Conservation (phyloP, 2,888 invertebrate species). For the Anarsia innoxiella region DNA sequence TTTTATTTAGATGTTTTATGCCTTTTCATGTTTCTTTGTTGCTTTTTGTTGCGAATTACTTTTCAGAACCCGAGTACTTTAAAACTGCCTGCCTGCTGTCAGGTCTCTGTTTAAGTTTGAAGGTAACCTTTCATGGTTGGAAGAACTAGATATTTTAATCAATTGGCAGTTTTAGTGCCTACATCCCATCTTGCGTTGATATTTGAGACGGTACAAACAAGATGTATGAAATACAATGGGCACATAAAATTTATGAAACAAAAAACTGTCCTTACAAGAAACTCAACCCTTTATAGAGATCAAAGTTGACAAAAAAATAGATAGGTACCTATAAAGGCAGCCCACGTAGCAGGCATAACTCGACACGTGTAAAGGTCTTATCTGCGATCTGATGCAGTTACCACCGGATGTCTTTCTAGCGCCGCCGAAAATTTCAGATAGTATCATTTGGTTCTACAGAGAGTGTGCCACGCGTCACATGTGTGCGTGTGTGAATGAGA, state of each 20-base stretch:
- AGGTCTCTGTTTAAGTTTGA: too few species aligned
- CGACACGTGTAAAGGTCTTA: slow-evolving; percentile 55
- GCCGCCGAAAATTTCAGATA: slow-evolving; percentile 49
- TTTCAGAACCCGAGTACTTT: too few species aligned
- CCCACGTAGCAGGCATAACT: slow-evolving; percentile 55
- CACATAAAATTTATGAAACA: too few species aligned
- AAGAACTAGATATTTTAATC: too few species aligned
- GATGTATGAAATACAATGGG: too few species aligned
- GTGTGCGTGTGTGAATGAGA: slow-evolving; percentile 11
- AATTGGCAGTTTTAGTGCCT: too few species aligned
- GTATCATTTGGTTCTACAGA: slow-evolving; percentile 22
- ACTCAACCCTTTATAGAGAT: slow-evolving; percentile 23
- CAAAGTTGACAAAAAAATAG: slow-evolving; percentile 20
- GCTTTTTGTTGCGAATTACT: too few species aligned
- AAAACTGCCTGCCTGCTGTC: too few species aligned
- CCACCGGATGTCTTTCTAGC: slow-evolving; percentile 61
- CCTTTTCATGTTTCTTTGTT: slow-evolving; percentile 3
- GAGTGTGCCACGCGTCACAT: background rate
- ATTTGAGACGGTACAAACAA: too few species aligned
- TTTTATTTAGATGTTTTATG: slow-evolving; percentile 26
- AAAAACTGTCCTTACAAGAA: slow-evolving; percentile 12
- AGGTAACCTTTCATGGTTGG: too few species aligned
- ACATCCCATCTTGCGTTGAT: too few species aligned
- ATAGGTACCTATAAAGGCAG: slow-evolving; percentile 27
- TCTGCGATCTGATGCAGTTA: slow-evolving; percentile 49